Evolutionary conservation across 1,140 invertebrate species (phyloP).

Genomic region (Drosophila littoralis): DNA sequence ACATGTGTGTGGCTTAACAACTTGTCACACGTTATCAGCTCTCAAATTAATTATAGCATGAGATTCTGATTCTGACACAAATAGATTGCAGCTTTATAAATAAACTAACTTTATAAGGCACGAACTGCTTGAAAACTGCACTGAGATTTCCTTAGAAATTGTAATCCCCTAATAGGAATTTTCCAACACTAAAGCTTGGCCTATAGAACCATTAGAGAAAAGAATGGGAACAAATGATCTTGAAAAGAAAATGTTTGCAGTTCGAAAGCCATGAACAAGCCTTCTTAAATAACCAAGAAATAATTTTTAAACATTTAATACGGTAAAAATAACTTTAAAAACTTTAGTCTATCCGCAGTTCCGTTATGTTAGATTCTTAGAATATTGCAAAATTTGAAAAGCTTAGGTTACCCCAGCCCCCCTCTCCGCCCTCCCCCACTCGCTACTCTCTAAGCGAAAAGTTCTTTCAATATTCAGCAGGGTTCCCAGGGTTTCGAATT

Average conservation of each 20-base stretch:
- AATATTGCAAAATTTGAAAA: background rate
- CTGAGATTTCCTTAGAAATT: background rate
- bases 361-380: conserved; percentile 23
- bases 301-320: background rate
- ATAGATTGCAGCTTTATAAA: conserved; percentile 22
- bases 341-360: background rate
- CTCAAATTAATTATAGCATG: conserved; percentile 13
- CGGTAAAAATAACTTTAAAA: background rate
- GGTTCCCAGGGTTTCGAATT: conserved; percentile 41
- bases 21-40: conserved; percentile 12
- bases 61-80: conserved; percentile 9
- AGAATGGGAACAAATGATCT: no score
- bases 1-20: background rate
- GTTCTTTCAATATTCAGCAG: background rate
- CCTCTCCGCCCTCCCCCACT: no score
- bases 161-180: no score
- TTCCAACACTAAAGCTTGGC: no score
- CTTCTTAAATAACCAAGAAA: no score
- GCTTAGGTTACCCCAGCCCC: conserved; percentile 44
- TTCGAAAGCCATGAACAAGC: no score
- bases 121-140: background rate
- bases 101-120: background rate
- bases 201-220: no score
- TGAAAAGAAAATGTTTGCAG: no score
- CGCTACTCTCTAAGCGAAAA: conserved; percentile 4